Evolutionary conservation across 2,797 vertebrate genomes (phyloP).

Genomic region (Pempheris klunzingeri): DNA sequence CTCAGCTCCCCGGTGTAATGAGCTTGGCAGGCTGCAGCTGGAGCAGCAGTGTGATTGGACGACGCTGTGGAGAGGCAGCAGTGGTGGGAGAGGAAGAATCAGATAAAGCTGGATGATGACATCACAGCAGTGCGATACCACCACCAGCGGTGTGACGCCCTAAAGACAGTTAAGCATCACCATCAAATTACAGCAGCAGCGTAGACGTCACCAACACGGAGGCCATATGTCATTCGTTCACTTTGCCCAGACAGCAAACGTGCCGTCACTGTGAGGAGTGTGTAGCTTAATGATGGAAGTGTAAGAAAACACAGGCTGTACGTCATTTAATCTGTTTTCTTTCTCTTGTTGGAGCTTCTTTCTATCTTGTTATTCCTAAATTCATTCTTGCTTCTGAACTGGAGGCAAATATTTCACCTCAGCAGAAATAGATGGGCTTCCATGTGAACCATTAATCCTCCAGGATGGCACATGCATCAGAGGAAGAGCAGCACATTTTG

Average conservation of each 20-base stretch:
- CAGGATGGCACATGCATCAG: background rate
- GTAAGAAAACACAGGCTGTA: background rate
- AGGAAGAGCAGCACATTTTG: background rate
- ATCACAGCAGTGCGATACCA: background rate
- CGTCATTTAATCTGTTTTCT: background rate
- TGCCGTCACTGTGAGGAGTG: background rate
- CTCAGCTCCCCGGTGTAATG: constrained; percentile 33
- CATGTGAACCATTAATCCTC: background rate
- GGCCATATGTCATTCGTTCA: constrained; percentile 12
- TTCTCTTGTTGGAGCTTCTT: background rate
- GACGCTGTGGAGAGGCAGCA: constrained; percentile 15
- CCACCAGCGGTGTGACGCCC: constrained; percentile 26
- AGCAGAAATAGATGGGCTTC: background rate
- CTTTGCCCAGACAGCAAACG: background rate
- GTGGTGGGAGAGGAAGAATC: constrained; percentile 26
- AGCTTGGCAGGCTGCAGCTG: constrained; percentile 41
- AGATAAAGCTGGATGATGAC: constrained; percentile 35
- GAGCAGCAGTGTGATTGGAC: constrained; percentile 37
- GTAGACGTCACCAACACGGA: constrained; percentile 23
- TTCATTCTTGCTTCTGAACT: background rate
- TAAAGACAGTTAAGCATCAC: constrained; percentile 6
- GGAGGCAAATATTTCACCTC: background rate
- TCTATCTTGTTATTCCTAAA: background rate
- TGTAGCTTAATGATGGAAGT: background rate
- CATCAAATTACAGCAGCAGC: constrained; percentile 11